phyloP scores from a whole-genome alignment of 2,888 invertebrate genomes.

The Agrotis exclamationis region DNA sequence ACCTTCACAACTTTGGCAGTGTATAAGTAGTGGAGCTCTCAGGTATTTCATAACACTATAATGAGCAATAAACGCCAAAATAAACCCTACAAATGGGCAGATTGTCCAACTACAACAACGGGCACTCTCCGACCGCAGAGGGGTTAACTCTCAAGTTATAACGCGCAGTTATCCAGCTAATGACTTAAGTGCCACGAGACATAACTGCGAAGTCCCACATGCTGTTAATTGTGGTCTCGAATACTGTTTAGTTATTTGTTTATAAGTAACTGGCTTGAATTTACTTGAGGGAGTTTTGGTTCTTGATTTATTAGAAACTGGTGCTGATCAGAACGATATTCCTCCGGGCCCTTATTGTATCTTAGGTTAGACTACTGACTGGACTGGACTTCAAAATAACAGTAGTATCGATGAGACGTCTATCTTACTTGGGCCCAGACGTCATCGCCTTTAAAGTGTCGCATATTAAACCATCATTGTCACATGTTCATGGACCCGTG shows the following conservation, averaged over 20 bases:
- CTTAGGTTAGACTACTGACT: too few relatives aligned
- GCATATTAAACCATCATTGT: too few relatives aligned
- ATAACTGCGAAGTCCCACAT: constrained; percentile 49
- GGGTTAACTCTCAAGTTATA: constrained; percentile 51
- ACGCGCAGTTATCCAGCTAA: constrained; percentile 47
- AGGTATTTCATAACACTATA: constrained; percentile 14
- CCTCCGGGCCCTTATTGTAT: too few relatives aligned
- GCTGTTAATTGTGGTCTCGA: constrained; percentile 53
- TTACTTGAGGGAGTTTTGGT: constrained; percentile 3
- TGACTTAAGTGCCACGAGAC: constrained; percentile 57
- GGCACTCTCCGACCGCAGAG: constrained; percentile 39
- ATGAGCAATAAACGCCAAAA: constrained; percentile 38
- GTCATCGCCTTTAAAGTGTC: too few relatives aligned
- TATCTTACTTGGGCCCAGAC: background rate
- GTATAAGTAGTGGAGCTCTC: background rate
- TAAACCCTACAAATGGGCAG: constrained; percentile 34
- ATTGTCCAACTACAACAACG: constrained; percentile 28
- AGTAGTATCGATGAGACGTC: too few relatives aligned
- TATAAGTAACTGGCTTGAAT: constrained; percentile 14
- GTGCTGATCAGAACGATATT: background rate
- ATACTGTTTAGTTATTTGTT: constrained; percentile 33
- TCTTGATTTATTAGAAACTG: background rate
- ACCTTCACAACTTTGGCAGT: background rate
- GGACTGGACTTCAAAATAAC: too few relatives aligned
- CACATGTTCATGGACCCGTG: too few relatives aligned